Base-by-base conservation (phyloP, 2,113 vertebrate genomes). In the Talpa occidentalis region DNA sequence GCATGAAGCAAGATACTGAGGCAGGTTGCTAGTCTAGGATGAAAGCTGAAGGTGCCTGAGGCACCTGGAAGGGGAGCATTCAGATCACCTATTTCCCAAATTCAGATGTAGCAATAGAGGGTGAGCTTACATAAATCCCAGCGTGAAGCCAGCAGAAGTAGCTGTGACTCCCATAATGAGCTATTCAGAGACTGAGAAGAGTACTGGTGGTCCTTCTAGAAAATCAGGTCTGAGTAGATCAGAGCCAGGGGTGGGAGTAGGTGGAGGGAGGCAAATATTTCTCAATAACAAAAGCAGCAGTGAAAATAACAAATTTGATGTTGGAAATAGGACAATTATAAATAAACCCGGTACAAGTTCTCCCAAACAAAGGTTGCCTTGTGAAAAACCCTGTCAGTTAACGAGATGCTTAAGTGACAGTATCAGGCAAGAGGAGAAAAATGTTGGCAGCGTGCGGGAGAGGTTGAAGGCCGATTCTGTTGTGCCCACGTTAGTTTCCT, bases 321-420 rank as follows among this genome's bases (percentile, higher is more conserved):
- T 44, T 92, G 76, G 60, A 96, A 93, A 76, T 74, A 96, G 67
- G 92, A 77, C 72, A 80, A 80, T 94, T 89, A 96, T 91, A 95
- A 94, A 93, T 94, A 94, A 94, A 87, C 40, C 35, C 12, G 26
- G 44, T 77, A 76, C 74, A 84, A 73, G 28, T 90, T 93, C 73
- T 88, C 62, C 47, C 6, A 95, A 76, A 76, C 91, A 90, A 84
- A 96, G 78, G 32, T 78, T 77, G 70, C 70, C 80, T 95, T 92
- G 42, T 97, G 88, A 95, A 96, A 90, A 96, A 84, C 56, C 74
- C 88, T 86, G 83, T 77, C 91, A 62, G 59, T n/a, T 78, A 83
- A 74, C 37, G 19, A 44, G 84, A 83, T 73, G 16, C 90, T 78
- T 79, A 56, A 83, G 35, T 30, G 83, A 89, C 84, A 93, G 70